A percentile compares a stretch with the other conserved stretches of the same genome.
phyloP scores from a whole-genome alignment of 2,113 vertebrate species.

The Bubalus kerabau region DNA sequence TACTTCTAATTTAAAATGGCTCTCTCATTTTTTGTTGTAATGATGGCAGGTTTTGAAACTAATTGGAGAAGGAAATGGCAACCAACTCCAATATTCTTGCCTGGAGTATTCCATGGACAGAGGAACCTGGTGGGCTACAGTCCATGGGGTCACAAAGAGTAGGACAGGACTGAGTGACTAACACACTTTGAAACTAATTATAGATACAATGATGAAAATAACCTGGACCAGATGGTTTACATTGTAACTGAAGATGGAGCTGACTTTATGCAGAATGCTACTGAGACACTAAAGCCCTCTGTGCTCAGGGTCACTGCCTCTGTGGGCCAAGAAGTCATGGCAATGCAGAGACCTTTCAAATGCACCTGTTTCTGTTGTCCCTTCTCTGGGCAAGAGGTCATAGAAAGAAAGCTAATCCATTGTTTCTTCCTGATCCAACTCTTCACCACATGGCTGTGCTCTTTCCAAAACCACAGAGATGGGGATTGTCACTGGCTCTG shows the following conservation, averaged over 20 bases:
- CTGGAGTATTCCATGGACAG: background rate
- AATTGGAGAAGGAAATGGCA: background rate
- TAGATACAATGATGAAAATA: constrained; percentile 71
- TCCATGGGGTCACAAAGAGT: background rate
- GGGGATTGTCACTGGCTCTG: background rate
- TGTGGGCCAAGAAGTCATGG: constrained; percentile 56
- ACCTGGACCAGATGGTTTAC: constrained; percentile 58
- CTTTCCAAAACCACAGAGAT: background rate
- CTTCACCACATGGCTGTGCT: fast-evolving
- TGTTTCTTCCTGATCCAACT: background rate
- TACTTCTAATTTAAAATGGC: background rate
- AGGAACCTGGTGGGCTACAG: background rate
- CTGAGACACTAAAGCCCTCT: constrained; percentile 56
- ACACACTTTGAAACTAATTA: constrained; percentile 26
- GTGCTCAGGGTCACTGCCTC: constrained; percentile 62
- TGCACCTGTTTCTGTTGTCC: constrained; percentile 63
- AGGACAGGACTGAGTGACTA: background rate
- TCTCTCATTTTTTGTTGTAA: constrained; percentile 43
- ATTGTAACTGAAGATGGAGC: constrained; percentile 64
- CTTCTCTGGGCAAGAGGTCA: constrained; percentile 70
- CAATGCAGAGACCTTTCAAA: constrained; percentile 54
- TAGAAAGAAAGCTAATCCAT: background rate
- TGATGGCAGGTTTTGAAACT: constrained; percentile 50
- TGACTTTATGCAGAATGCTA: constrained; percentile 53
- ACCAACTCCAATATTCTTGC: background rate